Evolutionary conservation across 2,888 invertebrate genomes (phyloP).

Genomic region (Coelopa pilipes): DNA sequence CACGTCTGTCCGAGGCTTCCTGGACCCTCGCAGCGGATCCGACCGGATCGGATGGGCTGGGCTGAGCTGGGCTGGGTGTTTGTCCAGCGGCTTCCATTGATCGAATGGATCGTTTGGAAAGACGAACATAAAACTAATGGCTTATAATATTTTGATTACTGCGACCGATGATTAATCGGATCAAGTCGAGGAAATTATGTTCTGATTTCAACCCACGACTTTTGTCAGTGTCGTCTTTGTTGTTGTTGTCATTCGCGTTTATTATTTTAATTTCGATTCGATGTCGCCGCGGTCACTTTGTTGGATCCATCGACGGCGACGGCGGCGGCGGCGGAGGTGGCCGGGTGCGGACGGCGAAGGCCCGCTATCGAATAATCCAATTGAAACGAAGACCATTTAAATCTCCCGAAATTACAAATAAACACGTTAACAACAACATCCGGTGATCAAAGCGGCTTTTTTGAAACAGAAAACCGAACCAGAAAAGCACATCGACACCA

Average conservation of each 20-base stretch:
- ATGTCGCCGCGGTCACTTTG: constrained; percentile 7
- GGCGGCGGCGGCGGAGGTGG: background rate
- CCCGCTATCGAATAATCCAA: background rate
- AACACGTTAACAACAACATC: constrained; percentile 28
- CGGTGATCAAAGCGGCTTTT: constrained; percentile 26
- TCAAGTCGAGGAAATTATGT: constrained; percentile 17
- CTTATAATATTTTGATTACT: constrained; percentile 36
- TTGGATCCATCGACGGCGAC: background rate
- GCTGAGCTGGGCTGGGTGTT: no score
- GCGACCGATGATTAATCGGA: constrained; percentile 24
- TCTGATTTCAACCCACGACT: background rate
- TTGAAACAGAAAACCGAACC: background rate
- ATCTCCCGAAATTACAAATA: constrained; percentile 19
- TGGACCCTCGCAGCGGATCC: no score
- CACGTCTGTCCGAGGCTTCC: background rate
- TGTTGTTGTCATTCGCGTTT: background rate
- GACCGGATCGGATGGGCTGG: background rate
- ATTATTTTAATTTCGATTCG: constrained; percentile 9
- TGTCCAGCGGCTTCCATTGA: constrained; percentile 19
- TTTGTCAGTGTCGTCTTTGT: background rate
- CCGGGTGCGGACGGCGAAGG: background rate
- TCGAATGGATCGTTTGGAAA: background rate
- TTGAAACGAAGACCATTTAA: constrained; percentile 20
- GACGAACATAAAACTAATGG: constrained; percentile 26
- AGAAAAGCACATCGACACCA: no score